Base-by-base conservation (phyloP, 2,113 vertebrate genomes). In the Emydocephalus ijimae region DNA sequence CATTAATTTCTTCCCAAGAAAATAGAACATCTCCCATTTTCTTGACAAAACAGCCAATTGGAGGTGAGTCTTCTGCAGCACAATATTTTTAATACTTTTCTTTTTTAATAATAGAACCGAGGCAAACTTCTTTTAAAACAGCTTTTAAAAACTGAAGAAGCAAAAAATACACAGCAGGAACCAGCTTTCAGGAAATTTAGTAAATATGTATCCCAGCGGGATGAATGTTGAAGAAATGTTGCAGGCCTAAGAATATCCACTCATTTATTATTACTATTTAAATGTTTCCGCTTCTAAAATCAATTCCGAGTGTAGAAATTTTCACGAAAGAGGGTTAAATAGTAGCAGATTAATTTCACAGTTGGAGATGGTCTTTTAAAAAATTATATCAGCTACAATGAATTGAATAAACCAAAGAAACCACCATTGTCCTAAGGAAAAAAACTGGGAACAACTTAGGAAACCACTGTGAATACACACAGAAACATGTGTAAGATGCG, bases 51-150 rank as follows among this genome's bases (percentile, higher is more conserved):
- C 89, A 74, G 15, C 93, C 85, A 93, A 94, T 92, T 88, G 92
- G 74, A 94, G 93, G 92, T 92, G 93, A 87, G 92, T 94, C 89
- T 94, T 95, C 95, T 48, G 55, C 92, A 93, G 94, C 55, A 86
- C 94, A 95, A 93, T 87, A 93, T 93, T 87, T 90, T 93, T 95
- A 95, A 94, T 95, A 86, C 39, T 94, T 94, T 94, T 95, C 96
- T 39, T 39, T 50, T 50, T n/a, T 89, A 56, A 56, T 43, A 21
- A 39, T 81, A 21, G 74, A 81, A 81, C 20, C 0, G 3, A 39
- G 7, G 34, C 34, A 43, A 81, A 23, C 34, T 21, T 21, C 7
- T 21, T 43, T 81, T 39, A 81, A 81, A 81, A 81, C 74, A 93
- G 7, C 2, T 94, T 95, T 89, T 86, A 88, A 94, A 96, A 95